These are phyloP conservation scores for Pelusios castaneus DNA, from an alignment of 2,113 vertebrate genomes.

Conservation along the genomic window DNA sequence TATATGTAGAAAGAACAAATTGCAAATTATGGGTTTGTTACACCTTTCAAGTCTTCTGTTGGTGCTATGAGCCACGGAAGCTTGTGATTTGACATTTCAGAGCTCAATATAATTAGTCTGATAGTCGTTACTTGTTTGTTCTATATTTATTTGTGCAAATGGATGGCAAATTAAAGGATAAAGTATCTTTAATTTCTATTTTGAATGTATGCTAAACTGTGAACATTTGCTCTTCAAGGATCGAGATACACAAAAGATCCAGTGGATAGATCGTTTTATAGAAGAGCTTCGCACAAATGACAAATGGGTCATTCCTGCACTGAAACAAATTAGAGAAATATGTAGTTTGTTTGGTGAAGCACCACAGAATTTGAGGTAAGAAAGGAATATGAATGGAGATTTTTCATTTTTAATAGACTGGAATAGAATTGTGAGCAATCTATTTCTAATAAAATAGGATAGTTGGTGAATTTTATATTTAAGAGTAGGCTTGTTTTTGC, in stretches of 20 bases:
- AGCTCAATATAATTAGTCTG: neutral
- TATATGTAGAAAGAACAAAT: neutral
- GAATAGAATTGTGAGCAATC: neutral
- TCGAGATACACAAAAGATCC: constrained; percentile 98
- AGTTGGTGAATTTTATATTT: neutral
- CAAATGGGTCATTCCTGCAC: constrained; percentile 98
- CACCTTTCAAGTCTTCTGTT: neutral
- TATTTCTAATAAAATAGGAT: neutral
- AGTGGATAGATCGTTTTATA: constrained; percentile 99
- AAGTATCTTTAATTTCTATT: neutral
- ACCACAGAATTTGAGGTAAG: constrained; percentile 97
- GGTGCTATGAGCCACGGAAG: neutral
- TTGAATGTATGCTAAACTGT: neutral
- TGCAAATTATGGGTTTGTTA: neutral
- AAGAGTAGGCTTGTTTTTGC: neutral
- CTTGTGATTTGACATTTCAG: neutral
- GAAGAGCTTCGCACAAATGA: constrained; percentile 99
- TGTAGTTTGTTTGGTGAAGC: constrained; percentile 99
- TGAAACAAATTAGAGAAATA: constrained; percentile 99
- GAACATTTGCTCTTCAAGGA: constrained; percentile 83
- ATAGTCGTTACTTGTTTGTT: neutral
- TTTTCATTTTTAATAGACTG: neutral
- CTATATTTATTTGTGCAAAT: neutral
- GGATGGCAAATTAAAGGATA: neutral
- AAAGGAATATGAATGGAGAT: neutral